Percentiles rank a stretch among this genome's conserved stretches.
Evolutionary conservation across 2,113 vertebrate species (phyloP).

Genomic region (Lontra canadensis): DNA sequence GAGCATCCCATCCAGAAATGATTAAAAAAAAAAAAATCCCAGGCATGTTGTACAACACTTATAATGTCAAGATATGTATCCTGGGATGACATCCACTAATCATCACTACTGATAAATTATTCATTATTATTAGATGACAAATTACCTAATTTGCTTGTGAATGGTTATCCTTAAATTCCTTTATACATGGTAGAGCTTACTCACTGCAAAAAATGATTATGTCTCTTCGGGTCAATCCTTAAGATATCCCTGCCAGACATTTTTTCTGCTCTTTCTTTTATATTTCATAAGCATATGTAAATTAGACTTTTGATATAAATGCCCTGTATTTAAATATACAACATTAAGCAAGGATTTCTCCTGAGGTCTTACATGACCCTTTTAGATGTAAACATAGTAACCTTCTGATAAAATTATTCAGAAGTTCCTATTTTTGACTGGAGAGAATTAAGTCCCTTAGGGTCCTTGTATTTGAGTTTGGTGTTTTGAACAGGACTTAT

Average conservation of each 20-base stretch:
- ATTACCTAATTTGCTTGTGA: neutral
- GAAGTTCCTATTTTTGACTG: slow-evolving; percentile 6
- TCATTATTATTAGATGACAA: neutral
- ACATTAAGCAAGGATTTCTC: slow-evolving; percentile 61
- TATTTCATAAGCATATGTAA: slow-evolving; percentile 57
- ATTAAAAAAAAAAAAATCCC: neutral
- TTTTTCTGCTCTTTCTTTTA: neutral
- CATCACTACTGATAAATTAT: neutral
- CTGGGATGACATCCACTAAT: neutral
- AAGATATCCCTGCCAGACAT: neutral
- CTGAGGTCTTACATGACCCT: slow-evolving; percentile 20
- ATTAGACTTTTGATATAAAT: slow-evolving; percentile 57
- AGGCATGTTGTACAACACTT: slow-evolving; percentile 4
- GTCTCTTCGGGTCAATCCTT: neutral
- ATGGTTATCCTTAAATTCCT: neutral
- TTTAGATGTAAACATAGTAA: slow-evolving; percentile 46
- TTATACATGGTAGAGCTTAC: neutral
- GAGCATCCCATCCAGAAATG: neutral
- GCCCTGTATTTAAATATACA: slow-evolving; percentile 42
- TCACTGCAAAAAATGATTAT: neutral
- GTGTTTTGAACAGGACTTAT: neutral
- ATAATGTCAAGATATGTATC: neutral
- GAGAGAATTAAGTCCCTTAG: slow-evolving; percentile 40
- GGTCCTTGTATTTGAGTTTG: slow-evolving; percentile 9
- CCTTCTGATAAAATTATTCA: slow-evolving; percentile 56